Conservation (phyloP, 2,113 vertebrate species). For the Callocephalon fimbriatum region DNA sequence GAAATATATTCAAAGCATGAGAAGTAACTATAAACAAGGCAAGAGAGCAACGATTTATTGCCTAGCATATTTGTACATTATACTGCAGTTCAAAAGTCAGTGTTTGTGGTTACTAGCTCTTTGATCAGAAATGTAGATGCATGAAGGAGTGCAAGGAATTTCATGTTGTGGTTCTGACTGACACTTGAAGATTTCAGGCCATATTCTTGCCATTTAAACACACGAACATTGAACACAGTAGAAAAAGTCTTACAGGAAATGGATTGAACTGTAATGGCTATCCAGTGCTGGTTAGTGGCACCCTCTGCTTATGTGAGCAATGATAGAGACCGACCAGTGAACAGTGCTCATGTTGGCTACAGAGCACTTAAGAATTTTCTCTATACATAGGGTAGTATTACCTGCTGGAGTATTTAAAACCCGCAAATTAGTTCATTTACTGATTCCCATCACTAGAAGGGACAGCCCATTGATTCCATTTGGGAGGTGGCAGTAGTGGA, state of each 20-base stretch:
- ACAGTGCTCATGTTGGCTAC: background rate
- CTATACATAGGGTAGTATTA: background rate
- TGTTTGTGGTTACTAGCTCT: background rate
- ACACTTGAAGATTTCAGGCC: slow-evolving; percentile 2
- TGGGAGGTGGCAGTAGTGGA: background rate
- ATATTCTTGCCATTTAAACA: background rate
- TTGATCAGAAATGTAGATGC: background rate
- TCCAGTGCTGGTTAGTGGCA: background rate
- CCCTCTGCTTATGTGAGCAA: background rate
- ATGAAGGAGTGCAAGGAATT: background rate
- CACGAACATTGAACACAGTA: background rate
- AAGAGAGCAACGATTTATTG: background rate
- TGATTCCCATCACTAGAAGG: background rate
- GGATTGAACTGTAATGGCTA: background rate
- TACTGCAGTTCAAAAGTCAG: background rate
- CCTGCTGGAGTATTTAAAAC: background rate
- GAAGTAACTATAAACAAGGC: background rate
- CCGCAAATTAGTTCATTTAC: background rate
- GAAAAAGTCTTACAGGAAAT: background rate
- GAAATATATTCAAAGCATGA: background rate
- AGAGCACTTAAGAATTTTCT: background rate
- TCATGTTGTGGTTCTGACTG: background rate
- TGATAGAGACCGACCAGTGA: background rate
- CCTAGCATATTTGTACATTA: background rate
- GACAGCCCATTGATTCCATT: background rate